These are phyloP conservation scores for Agelastica alni DNA, from an alignment of 2,888 invertebrate species.

Conservation along the genomic window DNA sequence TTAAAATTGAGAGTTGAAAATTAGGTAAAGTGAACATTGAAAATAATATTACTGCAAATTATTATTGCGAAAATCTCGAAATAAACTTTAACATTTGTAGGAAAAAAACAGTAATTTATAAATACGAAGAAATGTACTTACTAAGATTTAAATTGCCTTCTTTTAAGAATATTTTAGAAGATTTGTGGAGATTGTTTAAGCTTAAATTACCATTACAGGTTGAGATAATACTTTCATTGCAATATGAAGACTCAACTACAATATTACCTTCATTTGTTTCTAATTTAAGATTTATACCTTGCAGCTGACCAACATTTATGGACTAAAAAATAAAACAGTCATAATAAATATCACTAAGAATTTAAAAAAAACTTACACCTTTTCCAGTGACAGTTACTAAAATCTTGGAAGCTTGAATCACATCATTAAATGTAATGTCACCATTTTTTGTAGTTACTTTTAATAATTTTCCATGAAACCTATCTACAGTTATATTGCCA, in stretches of 20 bases:
- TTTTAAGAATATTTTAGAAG: constrained; percentile 42
- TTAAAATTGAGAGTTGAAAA: too few relatives aligned
- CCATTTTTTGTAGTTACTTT: constrained; percentile 42
- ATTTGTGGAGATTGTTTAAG: constrained; percentile 49
- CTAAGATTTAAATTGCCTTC: constrained; percentile 47
- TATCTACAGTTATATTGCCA: constrained; percentile 45
- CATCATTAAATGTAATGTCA: constrained; percentile 45
- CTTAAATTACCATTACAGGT: constrained; percentile 45
- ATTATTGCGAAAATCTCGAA: too few relatives aligned
- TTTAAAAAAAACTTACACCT: constrained; percentile 42
- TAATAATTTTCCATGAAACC: constrained; percentile 46
- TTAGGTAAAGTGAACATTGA: too few relatives aligned
- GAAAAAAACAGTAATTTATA: too few relatives aligned
- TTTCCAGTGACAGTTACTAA: constrained; percentile 32
- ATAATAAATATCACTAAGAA: not conserved
- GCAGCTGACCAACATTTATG: constrained; percentile 46
- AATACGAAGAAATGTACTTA: constrained; percentile 23
- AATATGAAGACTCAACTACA: constrained; percentile 47
- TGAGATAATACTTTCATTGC: constrained; percentile 43
- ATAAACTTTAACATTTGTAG: too few relatives aligned
- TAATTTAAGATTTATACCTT: constrained; percentile 42
- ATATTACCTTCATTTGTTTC: constrained; percentile 46
- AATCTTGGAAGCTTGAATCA: constrained; percentile 47
- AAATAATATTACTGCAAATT: too few relatives aligned
- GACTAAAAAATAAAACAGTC: constrained; percentile 38